A percentile compares a stretch with the other conserved stretches of the same genome.
These are phyloP conservation scores for Fissipunctia ypsillon DNA, from an alignment of 2,888 invertebrate species.

Conservation along the genomic window DNA sequence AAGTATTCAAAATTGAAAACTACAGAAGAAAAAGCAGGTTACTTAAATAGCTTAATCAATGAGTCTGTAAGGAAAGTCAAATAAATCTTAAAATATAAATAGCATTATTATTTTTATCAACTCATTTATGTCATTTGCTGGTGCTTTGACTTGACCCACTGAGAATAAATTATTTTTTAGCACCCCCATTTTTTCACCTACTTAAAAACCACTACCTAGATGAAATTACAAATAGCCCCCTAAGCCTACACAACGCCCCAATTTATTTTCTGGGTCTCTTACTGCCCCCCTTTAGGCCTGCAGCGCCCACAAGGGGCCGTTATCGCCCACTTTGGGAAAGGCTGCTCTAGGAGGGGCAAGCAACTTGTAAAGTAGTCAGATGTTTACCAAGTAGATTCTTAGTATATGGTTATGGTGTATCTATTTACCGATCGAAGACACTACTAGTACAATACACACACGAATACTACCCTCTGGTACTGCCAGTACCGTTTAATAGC, in stretches of 20 bases:
- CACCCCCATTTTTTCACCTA: too few relatives aligned
- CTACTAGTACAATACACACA: background rate
- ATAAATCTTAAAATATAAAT: conserved; percentile 46
- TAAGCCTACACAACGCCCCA: too few relatives aligned
- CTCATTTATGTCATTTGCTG: background rate
- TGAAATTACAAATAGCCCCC: too few relatives aligned
- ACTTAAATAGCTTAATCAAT: conserved; percentile 77
- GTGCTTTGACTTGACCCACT: background rate
- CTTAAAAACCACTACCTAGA: too few relatives aligned
- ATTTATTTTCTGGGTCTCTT: too few relatives aligned
- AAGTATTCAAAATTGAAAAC: conserved; percentile 81
- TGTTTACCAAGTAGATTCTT: background rate
- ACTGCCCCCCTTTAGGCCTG: too few relatives aligned
- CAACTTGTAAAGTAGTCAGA: too few relatives aligned
- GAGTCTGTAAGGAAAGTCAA: conserved; percentile 67
- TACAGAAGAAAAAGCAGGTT: conserved; percentile 76
- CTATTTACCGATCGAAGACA: background rate
- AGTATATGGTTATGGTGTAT: background rate
- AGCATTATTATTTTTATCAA: conserved; percentile 11
- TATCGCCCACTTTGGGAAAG: too few relatives aligned
- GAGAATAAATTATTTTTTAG: too few relatives aligned
- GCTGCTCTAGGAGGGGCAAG: too few relatives aligned
- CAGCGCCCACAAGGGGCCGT: too few relatives aligned
- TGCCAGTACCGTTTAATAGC: background rate
- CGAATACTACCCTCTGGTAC: background rate